A percentile compares a stretch with the other conserved stretches of the same genome.
Evolutionary conservation across 2,113 vertebrate genomes (phyloP).

Genomic region (Clupea harengus): DNA sequence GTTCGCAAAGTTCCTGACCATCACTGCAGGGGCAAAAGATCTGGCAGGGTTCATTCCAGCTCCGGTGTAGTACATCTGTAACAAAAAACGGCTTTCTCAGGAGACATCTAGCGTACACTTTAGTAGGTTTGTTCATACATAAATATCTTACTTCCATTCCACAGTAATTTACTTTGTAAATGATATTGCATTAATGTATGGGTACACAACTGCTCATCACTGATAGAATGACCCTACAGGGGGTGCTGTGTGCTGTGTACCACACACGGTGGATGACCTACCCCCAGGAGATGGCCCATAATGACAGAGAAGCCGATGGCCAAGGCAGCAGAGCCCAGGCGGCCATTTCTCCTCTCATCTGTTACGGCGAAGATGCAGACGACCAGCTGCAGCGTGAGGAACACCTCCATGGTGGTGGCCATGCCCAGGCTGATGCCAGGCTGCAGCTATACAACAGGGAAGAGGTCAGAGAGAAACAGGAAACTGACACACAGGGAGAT

Average conservation of each 20-base stretch:
- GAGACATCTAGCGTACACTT: neutral
- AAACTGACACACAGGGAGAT: neutral
- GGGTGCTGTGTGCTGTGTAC: no score
- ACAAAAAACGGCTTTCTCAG: neutral
- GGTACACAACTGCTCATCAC: no score
- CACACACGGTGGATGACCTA: conserved; percentile 62
- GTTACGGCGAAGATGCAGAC: conserved; percentile 90
- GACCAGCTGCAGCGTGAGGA: conserved; percentile 89
- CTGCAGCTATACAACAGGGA: conserved; percentile 72
- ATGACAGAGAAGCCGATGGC: conserved; percentile 91
- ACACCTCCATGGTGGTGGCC: conserved; percentile 89
- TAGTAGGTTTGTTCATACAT: no score
- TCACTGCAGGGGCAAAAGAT: conserved; percentile 90
- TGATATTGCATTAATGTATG: neutral
- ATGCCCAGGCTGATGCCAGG: conserved; percentile 87
- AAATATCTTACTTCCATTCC: neutral
- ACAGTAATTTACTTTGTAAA: neutral
- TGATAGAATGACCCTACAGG: no score
- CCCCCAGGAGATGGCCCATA: conserved; percentile 92
- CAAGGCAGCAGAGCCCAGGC: conserved; percentile 81
- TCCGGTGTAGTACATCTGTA: conserved; percentile 91
- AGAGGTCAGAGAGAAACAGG: conserved; percentile 2
- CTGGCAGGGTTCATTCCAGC: conserved; percentile 95
- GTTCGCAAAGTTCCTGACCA: conserved; percentile 89
- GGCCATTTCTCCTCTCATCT: conserved; percentile 86